phyloP scores from a whole-genome alignment of 1,140 invertebrate species.

The Mesaphorura yosii region DNA sequence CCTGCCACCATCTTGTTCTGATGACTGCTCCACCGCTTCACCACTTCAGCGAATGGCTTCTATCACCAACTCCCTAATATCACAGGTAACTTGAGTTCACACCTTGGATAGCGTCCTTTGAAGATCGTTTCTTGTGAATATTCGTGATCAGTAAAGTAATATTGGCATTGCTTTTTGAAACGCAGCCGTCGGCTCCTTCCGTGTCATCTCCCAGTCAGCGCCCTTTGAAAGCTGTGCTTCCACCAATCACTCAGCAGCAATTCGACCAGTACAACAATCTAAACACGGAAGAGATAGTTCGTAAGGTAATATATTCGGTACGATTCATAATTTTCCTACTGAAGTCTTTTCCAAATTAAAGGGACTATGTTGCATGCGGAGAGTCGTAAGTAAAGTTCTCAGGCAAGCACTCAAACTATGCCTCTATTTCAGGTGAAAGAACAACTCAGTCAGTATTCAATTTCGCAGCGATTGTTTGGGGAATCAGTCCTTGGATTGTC shows the following conservation, averaged over 20 bases:
- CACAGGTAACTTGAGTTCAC: constrained; percentile 44
- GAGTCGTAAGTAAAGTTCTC: no score
- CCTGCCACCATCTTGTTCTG: constrained; percentile 61
- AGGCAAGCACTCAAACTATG: no score
- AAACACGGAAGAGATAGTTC: constrained; percentile 96
- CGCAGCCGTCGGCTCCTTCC: constrained; percentile 61
- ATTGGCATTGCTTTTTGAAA: no score
- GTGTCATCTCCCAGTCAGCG: constrained; percentile 61
- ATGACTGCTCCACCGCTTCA: constrained; percentile 70
- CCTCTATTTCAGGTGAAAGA: constrained; percentile 70
- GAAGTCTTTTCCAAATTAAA: no score
- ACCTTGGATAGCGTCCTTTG: not conserved
- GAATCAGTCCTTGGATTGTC: constrained; percentile 93
- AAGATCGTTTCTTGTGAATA: constrained; percentile 1
- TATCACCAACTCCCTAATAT: constrained; percentile 90
- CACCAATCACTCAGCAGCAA: constrained; percentile 96
- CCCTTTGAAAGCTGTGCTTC: constrained; percentile 86
- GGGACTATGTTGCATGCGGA: no score
- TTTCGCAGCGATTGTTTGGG: constrained; percentile 94
- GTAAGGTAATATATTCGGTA: constrained; percentile 50
- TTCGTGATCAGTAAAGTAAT: no score
- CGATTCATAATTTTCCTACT: no score
- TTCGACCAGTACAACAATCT: constrained; percentile 97
- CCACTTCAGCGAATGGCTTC: constrained; percentile 94
- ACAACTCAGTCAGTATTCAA: constrained; percentile 93